A percentile compares a stretch with the other conserved stretches of the same genome.
Conservation (phyloP, 2,113 vertebrate species). For the Perccottus glenii region DNA sequence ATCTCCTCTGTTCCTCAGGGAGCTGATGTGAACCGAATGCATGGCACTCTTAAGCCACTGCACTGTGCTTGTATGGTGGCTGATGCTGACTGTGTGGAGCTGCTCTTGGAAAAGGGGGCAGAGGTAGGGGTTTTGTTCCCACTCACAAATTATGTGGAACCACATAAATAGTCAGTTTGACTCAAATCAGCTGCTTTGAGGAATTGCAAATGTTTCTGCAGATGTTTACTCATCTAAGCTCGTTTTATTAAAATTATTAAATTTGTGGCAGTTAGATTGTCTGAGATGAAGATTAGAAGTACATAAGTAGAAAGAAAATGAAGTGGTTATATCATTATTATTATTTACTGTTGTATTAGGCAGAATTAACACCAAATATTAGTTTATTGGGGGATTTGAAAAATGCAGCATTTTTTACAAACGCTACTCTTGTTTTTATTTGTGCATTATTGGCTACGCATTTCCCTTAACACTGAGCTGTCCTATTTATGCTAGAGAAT, state of each 20-base stretch:
- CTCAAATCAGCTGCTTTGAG: not conserved
- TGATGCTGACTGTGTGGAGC: conserved; percentile 92
- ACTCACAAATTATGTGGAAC: not conserved
- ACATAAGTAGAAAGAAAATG: not conserved
- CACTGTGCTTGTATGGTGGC: conserved; percentile 99
- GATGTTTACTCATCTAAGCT: no score
- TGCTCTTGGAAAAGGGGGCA: conserved; percentile 93
- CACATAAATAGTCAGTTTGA: no score
- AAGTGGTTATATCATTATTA: no score
- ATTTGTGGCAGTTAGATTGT: not conserved
- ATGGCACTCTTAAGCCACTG: conserved; percentile 93
- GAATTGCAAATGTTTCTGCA: no score
- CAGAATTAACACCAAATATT: no score
- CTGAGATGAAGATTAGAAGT: not conserved
- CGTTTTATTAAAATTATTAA: not conserved
- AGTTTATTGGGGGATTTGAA: no score
- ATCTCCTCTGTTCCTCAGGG: conserved; percentile 74
- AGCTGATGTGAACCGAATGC: conserved; percentile 95
- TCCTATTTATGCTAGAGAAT: no score
- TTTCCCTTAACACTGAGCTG: no score
- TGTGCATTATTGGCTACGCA: no score
- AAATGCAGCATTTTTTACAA: no score
- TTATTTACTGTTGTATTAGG: no score
- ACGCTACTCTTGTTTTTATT: no score
- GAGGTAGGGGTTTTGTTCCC: conserved; percentile 80